Base-by-base conservation (phyloP, 2,113 vertebrate species). In the Hydrolagus affinis region DNA sequence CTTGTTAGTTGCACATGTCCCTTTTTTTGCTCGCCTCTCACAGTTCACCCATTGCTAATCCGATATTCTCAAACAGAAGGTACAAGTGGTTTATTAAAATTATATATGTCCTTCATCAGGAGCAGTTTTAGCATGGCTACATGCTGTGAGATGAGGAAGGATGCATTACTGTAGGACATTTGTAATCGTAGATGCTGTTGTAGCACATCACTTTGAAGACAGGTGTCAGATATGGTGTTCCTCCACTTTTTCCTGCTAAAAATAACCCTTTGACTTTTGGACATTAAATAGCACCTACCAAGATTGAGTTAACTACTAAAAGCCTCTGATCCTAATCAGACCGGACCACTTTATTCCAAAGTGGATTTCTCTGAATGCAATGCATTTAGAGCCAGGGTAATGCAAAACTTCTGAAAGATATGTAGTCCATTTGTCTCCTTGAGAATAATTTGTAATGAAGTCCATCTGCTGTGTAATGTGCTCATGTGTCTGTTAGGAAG, bases 401-500 rank as follows among this genome's bases (percentile, higher is more conserved):
- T 75, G 2, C 73, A 75, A 25, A 15, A 56, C 28, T 73, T 30
- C 8, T 73, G 71, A 30, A 11, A 11, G 32, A 30, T 1, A 10
- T 15, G 57, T 25, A 60, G n/a, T 17, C 17, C 17, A 17, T n/a
- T 80, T 75, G 56, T 60, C 57, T 60, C 57, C 64, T 19, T 8
- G 60, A 66, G 62, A 83, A 19, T 32, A 28, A 21, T 32, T 66
- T 80, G 77, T 64, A 44, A 3, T 25, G 19, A 23, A 64, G 28
- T 83, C 60, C 10, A 66, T 9, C 62, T 83, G 25, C 17, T 83
- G 66, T 75, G 30, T 62, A 83, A 66, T 15, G 17, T 83, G 10
- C 25, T 66, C 25, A 21, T 83, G 64, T 80, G 57, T 64, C 78
- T 88, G 89, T 85, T 86, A 95, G 95, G 95, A 95, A 89, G 95